phyloP scores from a whole-genome alignment of 2,797 vertebrate genomes.

The Cynopterus sphinx region DNA sequence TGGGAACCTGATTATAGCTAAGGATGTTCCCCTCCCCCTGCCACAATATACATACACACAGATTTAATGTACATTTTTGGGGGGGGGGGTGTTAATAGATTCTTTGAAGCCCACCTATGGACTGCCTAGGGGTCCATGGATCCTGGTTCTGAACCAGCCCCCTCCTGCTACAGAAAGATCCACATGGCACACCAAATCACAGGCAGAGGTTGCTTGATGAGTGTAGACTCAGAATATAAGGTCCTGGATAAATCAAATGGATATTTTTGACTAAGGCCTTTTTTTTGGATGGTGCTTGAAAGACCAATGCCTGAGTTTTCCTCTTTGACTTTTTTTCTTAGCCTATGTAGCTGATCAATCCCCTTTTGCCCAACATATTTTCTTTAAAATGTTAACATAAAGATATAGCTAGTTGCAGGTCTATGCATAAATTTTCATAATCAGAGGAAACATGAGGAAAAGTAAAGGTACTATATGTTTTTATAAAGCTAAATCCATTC shows the following conservation, averaged over 20 bases:
- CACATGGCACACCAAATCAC: background rate
- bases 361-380: background rate
- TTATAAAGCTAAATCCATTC: conserved; percentile 3
- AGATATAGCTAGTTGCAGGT: background rate
- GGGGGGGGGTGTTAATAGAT: background rate
- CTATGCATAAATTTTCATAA: background rate
- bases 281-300: background rate
- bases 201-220: background rate
- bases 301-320: background rate
- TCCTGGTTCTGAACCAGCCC: background rate
- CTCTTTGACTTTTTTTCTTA: background rate
- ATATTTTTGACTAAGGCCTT: background rate
- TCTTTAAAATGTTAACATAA: background rate
- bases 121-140: background rate
- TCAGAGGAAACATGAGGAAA: background rate
- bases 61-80: background rate
- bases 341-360: background rate
- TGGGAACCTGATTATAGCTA: background rate
- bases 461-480: background rate
- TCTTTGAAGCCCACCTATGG: background rate
- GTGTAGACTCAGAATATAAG: background rate
- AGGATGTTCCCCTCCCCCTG: background rate
- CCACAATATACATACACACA: background rate
- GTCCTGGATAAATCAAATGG: background rate
- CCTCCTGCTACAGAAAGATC: background rate